Conservation (phyloP, 2,888 invertebrate genomes). For the Aplocera efformata region DNA sequence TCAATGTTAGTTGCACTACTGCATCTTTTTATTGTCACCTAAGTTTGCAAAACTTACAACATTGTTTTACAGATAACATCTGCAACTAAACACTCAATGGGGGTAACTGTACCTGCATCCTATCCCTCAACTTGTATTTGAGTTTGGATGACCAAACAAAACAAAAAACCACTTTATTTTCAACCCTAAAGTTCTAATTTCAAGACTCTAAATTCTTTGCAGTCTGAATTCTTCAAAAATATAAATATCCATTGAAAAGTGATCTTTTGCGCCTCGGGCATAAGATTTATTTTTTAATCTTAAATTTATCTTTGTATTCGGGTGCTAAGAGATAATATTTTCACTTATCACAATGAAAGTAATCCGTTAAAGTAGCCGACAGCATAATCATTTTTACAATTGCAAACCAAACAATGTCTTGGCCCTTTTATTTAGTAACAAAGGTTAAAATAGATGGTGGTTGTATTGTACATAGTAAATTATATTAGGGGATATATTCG, state of each 20-base stretch:
- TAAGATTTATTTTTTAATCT: slow-evolving; percentile 7
- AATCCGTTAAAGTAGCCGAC: slow-evolving; percentile 78
- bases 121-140: slow-evolving; percentile 47
- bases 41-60: slow-evolving; percentile 60
- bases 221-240: neutral
- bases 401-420: slow-evolving; percentile 60
- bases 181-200: neutral
- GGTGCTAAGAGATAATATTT: slow-evolving; percentile 30
- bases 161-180: slow-evolving; percentile 1
- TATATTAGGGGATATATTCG: slow-evolving; percentile 57
- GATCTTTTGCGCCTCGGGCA: neutral
- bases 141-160: slow-evolving; percentile 24
- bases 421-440: slow-evolving; percentile 52
- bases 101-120: slow-evolving; percentile 69
- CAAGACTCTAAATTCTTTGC: neutral
- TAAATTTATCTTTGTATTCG: slow-evolving; percentile 3
- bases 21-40: slow-evolving; percentile 34
- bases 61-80: slow-evolving; percentile 76
- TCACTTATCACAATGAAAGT: slow-evolving; percentile 55
- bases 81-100: slow-evolving; percentile 63
- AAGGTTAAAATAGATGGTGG: slow-evolving; percentile 46
- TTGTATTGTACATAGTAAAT: slow-evolving; percentile 57
- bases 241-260: neutral
- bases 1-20: slow-evolving; percentile 36
- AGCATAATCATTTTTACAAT: slow-evolving; percentile 53